Percentiles rank a stretch among this genome's conserved stretches.
Evolutionary conservation across 2,888 invertebrate species (phyloP).

Genomic region (Exephanes ischioxanthus): DNA sequence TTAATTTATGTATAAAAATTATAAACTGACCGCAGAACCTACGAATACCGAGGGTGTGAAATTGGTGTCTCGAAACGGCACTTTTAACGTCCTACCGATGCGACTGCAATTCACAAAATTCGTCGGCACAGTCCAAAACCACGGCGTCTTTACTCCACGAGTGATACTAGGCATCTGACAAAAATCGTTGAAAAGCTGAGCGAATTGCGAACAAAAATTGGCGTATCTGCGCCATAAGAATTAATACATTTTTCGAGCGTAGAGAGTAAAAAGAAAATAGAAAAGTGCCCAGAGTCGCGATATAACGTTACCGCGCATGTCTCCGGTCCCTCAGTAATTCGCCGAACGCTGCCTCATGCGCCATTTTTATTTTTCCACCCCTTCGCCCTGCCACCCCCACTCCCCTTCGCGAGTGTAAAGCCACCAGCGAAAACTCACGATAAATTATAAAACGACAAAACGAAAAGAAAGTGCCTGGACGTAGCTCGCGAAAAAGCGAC

Average conservation of each 20-base stretch:
- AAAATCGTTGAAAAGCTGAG: not conserved
- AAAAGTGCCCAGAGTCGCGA: no score
- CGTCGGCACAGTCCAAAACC: not conserved
- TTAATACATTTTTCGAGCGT: not conserved
- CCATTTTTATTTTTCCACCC: not conserved
- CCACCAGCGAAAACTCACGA: not conserved
- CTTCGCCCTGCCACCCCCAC: not conserved
- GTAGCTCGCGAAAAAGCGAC: no score
- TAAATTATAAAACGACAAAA: not conserved
- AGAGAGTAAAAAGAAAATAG: not conserved
- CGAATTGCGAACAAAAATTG: not conserved
- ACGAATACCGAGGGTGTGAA: not conserved
- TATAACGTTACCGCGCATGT: constrained; percentile 19
- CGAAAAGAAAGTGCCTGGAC: no score
- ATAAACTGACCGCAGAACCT: not conserved
- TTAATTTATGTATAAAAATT: not conserved
- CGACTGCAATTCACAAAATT: not conserved
- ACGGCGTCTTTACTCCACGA: not conserved
- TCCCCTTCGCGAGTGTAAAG: not conserved
- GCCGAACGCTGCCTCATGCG: no score
- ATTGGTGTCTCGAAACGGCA: not conserved
- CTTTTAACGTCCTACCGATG: not conserved
- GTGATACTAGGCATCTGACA: not conserved
- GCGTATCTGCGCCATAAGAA: not conserved
- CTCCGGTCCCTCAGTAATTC: not conserved